A percentile compares a stretch with the other conserved stretches of the same genome.
phyloP scores from a whole-genome alignment of 2,113 vertebrate species.

The Pholis gunnellus region DNA sequence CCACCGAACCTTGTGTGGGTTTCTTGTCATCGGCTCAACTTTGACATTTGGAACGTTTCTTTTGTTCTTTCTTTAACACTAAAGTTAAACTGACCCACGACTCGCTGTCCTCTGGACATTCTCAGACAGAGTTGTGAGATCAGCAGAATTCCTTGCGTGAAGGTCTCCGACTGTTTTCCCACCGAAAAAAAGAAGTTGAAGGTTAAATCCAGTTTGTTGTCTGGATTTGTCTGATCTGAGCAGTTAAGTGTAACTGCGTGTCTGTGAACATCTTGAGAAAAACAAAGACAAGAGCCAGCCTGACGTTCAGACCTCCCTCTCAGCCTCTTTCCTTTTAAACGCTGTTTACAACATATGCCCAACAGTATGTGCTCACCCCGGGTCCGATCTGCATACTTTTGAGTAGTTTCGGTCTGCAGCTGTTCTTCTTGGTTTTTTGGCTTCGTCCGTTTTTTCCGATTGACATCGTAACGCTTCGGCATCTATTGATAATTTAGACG shows the following conservation, averaged over 20 bases:
- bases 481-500: neutral
- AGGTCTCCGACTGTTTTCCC: neutral
- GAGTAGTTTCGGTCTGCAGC: constrained; percentile 5
- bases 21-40: constrained; percentile 57
- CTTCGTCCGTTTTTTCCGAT: constrained; percentile 5
- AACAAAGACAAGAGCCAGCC: neutral
- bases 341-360: constrained; percentile 14
- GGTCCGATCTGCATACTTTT: neutral
- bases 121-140: constrained; percentile 14
- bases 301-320: constrained; percentile 18
- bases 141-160: constrained; percentile 36
- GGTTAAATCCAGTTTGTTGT: constrained; percentile 32
- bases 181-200: neutral
- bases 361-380: neutral
- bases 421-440: constrained; percentile 21
- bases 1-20: constrained; percentile 2
- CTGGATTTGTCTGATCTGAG: constrained; percentile 21
- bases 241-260: constrained; percentile 20
- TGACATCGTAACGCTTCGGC: neutral
- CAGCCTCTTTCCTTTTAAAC: neutral
- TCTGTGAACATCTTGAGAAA: constrained; percentile 27
- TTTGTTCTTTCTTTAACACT: constrained; percentile 3
- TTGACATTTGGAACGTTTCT: constrained; percentile 27
- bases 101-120: constrained; percentile 33
- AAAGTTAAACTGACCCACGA: constrained; percentile 34